These are phyloP conservation scores for Zenarchopterus dispar DNA, from an alignment of 2,797 vertebrate species.

Conservation along the genomic window DNA sequence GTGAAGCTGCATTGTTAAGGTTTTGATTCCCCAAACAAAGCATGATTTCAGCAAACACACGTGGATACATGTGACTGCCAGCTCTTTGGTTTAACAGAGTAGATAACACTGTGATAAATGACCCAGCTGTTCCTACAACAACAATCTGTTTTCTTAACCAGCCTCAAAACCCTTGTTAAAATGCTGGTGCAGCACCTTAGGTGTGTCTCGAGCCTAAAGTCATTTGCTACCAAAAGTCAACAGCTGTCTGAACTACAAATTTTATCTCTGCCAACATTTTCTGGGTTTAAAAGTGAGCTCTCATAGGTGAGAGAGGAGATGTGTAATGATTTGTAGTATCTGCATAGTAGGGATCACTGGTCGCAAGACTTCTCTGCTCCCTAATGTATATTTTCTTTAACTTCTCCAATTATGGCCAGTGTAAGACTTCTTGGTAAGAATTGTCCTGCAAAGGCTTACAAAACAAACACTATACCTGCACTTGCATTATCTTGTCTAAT, in stretches of 20 bases:
- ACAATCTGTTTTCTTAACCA: constrained; percentile 30
- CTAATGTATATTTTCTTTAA: background rate
- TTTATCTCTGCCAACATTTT: constrained; percentile 8
- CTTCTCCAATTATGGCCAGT: too few species aligned
- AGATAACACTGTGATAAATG: constrained; percentile 58
- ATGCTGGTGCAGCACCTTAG: constrained; percentile 29
- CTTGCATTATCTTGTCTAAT: too few species aligned
- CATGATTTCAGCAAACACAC: constrained; percentile 32
- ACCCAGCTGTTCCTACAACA: constrained; percentile 27
- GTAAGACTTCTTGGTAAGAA: too few species aligned
- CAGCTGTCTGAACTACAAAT: constrained; percentile 6
- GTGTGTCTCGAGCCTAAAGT: constrained; percentile 30
- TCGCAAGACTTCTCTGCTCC: constrained; percentile 21
- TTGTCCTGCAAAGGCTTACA: too few species aligned
- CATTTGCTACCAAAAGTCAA: constrained; percentile 38
- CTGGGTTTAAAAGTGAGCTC: constrained; percentile 14
- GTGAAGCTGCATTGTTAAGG: background rate
- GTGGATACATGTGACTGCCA: constrained; percentile 22
- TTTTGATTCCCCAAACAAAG: constrained; percentile 22
- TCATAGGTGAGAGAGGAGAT: constrained; percentile 5
- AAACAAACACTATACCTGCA: too few species aligned
- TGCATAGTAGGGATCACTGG: background rate
- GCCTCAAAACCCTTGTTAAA: constrained; percentile 37
- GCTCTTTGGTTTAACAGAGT: constrained; percentile 23
- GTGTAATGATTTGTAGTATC: constrained; percentile 16